phyloP scores from a whole-genome alignment of 2,888 invertebrate genomes.

The Orchestes rusci region DNA sequence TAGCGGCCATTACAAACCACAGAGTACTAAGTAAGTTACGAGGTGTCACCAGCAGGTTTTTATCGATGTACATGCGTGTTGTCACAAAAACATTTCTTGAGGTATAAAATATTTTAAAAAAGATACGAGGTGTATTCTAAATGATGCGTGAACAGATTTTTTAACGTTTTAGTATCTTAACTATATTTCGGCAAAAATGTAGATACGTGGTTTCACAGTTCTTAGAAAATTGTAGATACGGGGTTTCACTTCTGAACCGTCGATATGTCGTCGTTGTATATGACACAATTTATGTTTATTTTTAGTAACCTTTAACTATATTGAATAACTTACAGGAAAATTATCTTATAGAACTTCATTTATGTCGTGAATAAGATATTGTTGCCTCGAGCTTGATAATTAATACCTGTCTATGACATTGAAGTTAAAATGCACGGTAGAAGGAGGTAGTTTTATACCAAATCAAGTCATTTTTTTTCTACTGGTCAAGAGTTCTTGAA shows the following conservation, averaged over 20 bases:
- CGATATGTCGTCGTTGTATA: no score
- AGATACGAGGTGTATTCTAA: background rate
- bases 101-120: background rate
- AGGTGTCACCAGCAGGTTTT: background rate
- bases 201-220: background rate
- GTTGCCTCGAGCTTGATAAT: no score
- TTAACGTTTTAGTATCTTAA: background rate
- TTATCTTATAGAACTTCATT: no score
- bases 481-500: no score
- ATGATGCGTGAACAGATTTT: background rate
- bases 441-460: no score
- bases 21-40: background rate
- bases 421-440: no score
- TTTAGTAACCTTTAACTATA: no score
- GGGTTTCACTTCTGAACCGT: background rate
- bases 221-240: conserved; percentile 1
- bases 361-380: no score
- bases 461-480: no score
- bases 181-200: conserved; percentile 1
- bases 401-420: no score
- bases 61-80: background rate
- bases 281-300: no score
- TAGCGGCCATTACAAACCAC: background rate
- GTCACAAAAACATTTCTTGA: background rate
- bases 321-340: no score